Base-by-base conservation (phyloP, 2,113 vertebrate genomes). In the Alexandromys fortis region DNA sequence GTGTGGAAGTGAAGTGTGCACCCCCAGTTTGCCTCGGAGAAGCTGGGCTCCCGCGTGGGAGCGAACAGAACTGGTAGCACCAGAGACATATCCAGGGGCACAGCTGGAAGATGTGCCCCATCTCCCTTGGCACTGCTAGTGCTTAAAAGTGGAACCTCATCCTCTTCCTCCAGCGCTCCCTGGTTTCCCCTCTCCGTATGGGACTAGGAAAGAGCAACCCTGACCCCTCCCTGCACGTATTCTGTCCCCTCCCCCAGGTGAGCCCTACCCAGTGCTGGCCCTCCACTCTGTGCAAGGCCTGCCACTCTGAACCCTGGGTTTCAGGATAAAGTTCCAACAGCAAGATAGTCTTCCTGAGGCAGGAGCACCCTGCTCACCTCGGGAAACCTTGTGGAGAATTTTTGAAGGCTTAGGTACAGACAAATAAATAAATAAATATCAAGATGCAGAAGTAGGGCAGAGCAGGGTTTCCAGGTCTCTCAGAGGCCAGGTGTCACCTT, bases 91-190 rank as follows among this genome's bases (percentile, higher is more conserved):
- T 83, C 45, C 61, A 5, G 42, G 45, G 3, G 1, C 85, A 55
- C 93, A 88, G 65, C 90, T 96, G 94, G 91, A 63, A 55, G 58
- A 17, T 86, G 77, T 81, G 17, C 81, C 42, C 75, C 85, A 70
- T 70, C 65, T 94, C 72, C 85, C 21, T 30, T 30, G 67, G 90
- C 30, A 61, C 0, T n/a, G 35, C 86, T 75, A n/a, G 58, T 16
- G 16, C 75, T 82, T 38, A n/a, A 28, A 63, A 24, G 42, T 49
- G 26, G 45, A 65, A 58, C 75, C 55, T 92, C 7, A 7, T 22
- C 38, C 0, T 52, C 24, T 52, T 67, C 21, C 38, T 38, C 30
- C 21, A 2, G 35, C 45, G 38, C 2, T 0, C 45, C 75, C 55
- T 35, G 52, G 78, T 42, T 85, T 70, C 21, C 30, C 3, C n/a